Percentiles rank a stretch among this genome's conserved stretches.
Conservation (phyloP, 2,797 vertebrate species). For the Danio choprae region DNA sequence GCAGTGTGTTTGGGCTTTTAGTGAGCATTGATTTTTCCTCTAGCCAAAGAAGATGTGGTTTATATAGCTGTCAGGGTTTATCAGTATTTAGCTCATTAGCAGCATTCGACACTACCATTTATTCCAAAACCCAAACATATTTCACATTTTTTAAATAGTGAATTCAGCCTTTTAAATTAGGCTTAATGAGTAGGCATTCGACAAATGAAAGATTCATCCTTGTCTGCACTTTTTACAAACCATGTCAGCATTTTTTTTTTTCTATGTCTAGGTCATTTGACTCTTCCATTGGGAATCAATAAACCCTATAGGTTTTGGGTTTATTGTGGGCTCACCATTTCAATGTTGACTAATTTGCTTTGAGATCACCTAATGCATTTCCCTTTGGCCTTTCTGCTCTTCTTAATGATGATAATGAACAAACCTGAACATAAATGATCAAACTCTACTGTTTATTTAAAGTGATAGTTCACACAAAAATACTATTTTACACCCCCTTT, state of each 20-base stretch:
- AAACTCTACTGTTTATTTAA: background rate
- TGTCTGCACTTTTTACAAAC: background rate
- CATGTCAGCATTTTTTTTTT: conserved; percentile 45
- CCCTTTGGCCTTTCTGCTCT: background rate
- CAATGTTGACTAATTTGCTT: conserved; percentile 30
- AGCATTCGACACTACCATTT: background rate
- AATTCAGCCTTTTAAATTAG: too few relatives aligned
- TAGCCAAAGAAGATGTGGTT: conserved; percentile 8
- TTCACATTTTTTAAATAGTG: too few relatives aligned
- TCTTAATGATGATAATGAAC: background rate
- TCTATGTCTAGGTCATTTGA: conserved; percentile 58
- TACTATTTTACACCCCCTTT: too few relatives aligned
- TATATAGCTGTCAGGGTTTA: background rate
- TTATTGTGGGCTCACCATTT: conserved; percentile 36
- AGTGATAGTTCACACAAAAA: too few relatives aligned
- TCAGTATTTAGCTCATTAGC: background rate
- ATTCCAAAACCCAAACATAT: background rate
- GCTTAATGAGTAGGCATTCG: background rate
- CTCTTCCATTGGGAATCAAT: conserved; percentile 67
- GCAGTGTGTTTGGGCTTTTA: conserved; percentile 45
- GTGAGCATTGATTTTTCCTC: conserved; percentile 48
- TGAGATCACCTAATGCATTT: conserved; percentile 1
- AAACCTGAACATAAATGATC: background rate
- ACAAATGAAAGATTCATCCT: background rate
- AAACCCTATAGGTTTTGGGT: conserved; percentile 19